A percentile compares a stretch with the other conserved stretches of the same genome.
Evolutionary conservation across 2,888 invertebrate genomes (phyloP).

Genomic region (Platycheirus albimanus): DNA sequence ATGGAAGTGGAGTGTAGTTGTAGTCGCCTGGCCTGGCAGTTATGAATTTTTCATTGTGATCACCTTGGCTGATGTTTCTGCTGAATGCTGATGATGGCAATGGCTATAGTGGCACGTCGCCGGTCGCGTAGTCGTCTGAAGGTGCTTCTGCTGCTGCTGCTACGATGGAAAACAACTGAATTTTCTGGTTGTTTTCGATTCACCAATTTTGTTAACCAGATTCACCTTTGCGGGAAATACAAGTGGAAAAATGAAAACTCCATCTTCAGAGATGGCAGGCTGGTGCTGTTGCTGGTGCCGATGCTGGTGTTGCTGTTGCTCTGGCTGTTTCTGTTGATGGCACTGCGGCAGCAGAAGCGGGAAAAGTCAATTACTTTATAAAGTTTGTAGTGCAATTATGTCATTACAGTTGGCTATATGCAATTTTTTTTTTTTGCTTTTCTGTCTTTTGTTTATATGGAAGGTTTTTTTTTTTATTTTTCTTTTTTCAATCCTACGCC

Average conservation of each 20-base stretch:
- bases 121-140: too few relatives aligned
- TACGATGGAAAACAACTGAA: slow-evolving; percentile 58
- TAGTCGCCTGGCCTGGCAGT: slow-evolving; percentile 55
- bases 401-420: slow-evolving; percentile 61
- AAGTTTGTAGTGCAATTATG: slow-evolving; percentile 72
- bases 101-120: too few relatives aligned
- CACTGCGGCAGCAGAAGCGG: slow-evolving; percentile 53
- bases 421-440: slow-evolving; percentile 17
- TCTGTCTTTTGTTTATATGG: slow-evolving; percentile 19
- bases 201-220: slow-evolving; percentile 70
- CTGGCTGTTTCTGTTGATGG: slow-evolving; percentile 10
- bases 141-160: slow-evolving; percentile 4
- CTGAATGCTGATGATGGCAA: slow-evolving; percentile 14
- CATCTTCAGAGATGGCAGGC: slow-evolving; percentile 47
- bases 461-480: slow-evolving; percentile 1
- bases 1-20: slow-evolving; percentile 25
- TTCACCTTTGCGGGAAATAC: slow-evolving; percentile 73
- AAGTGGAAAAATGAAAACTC: slow-evolving; percentile 68
- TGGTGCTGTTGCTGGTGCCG: slow-evolving; percentile 9
- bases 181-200: slow-evolving; percentile 71
- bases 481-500: slow-evolving; percentile 44
- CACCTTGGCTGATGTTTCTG: slow-evolving; percentile 47
- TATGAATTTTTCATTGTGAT: slow-evolving; percentile 67
- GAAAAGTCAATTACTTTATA: slow-evolving; percentile 73
- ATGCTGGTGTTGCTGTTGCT: slow-evolving; percentile 18